A percentile compares a stretch with the other conserved stretches of the same genome.
phyloP scores from a whole-genome alignment of 2,113 vertebrate genomes.

The Poecilia latipinna region DNA sequence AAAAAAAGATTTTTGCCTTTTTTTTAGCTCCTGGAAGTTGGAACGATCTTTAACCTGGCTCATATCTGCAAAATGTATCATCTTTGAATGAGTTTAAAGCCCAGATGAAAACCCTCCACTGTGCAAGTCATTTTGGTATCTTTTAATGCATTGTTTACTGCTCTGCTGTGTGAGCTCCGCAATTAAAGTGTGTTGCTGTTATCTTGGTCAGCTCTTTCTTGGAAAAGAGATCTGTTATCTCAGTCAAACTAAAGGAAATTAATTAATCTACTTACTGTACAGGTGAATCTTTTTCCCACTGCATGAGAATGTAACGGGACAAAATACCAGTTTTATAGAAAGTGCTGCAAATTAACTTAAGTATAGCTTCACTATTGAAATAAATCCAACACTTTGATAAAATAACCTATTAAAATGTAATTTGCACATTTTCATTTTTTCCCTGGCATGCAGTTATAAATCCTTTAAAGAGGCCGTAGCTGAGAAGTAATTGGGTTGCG shows the following conservation, averaged over 20 bases:
- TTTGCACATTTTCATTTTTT: not conserved
- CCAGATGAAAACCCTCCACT: no score
- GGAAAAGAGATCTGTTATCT: not conserved
- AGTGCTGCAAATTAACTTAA: not conserved
- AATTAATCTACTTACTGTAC: not conserved
- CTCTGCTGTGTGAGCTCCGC: no score
- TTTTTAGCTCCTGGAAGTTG: no score
- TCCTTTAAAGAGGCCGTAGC: not conserved
- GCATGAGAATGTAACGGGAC: not conserved
- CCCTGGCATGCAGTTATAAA: not conserved
- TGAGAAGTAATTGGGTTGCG: no score
- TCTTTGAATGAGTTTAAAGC: no score
- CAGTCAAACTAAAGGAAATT: not conserved
- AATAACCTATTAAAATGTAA: not conserved
- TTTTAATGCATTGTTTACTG: no score
- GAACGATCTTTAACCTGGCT: no score
- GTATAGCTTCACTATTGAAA: not conserved
- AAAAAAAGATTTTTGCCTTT: no score
- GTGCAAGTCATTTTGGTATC: no score
- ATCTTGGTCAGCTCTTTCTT: not conserved
- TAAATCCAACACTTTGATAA: not conserved
- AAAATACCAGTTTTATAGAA: not conserved
- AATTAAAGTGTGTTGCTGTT: no score
- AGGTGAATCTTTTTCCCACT: not conserved
- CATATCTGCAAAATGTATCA: no score